Base-by-base conservation (phyloP, 2,888 invertebrate species). In the Scrobipalpa costella region DNA sequence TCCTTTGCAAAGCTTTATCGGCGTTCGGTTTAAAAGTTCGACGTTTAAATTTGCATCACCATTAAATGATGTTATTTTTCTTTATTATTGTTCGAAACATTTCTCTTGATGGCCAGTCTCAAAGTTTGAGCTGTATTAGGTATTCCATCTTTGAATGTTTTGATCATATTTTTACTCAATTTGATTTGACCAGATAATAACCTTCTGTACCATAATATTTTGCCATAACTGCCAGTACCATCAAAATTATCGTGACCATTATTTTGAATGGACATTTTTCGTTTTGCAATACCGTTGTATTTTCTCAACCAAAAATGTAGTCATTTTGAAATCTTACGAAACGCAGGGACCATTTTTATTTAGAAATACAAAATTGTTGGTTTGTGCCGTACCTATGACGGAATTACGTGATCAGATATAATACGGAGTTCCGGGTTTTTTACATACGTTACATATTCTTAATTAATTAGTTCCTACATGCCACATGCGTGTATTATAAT, bases 1-100 rank as follows among this genome's bases (percentile, higher is more conserved):
- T 72, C 69, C 70, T 75, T 68, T 67, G 58, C 63, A 64, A 55
- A 68, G 72, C 70, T 74, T 75, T 71, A 71, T 73, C 70, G 74
- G 71, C 71, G 70, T 52, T 71, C 7, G 44, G 72, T 67, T 47
- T 44, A 44, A 27, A 68, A 73, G 68, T 77, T 76, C 72, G 70
- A 75, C 76, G 76, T 72, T 75, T 73, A 74, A 73, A 80, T 79
- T 77, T 76, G 69, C 75, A 77, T 78, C 73, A 69, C 72, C 67
- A 73, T 75, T 75, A 65, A 68, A 68, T 57, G 65, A 64, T 64
- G 58, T 27, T 27, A 27, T 27, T 27, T 27, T 27, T 27, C 27
- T 27, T 27, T 27, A 27, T 27, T 27, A 27, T 27, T 2, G 27
- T 27, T 27, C 27, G 27, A 27, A 27, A 27, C 27, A 27, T 27